phyloP scores from a whole-genome alignment of 2,113 vertebrate genomes.

The Cacatua alba region DNA sequence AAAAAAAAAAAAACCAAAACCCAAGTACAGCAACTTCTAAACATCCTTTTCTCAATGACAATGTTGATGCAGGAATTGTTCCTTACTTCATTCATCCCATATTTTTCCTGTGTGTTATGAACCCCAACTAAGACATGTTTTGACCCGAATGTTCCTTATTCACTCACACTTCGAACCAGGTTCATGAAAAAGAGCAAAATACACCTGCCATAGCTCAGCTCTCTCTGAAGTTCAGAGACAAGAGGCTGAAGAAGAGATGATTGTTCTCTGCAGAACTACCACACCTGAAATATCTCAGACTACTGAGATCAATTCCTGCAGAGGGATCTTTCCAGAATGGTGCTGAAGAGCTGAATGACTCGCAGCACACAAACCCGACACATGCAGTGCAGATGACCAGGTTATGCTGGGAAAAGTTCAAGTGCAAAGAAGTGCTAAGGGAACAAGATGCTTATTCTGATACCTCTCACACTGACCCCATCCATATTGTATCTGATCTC shows the following conservation, averaged over 20 bases:
- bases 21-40: not conserved
- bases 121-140: not conserved
- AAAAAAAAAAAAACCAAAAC: not conserved
- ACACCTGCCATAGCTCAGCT: not conserved
- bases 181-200: not conserved
- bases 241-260: accelerated
- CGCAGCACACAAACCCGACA: not conserved
- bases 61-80: not conserved
- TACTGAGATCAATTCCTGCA: accelerated
- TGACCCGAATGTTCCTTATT: not conserved
- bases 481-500: accelerated
- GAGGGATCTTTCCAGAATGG: not conserved
- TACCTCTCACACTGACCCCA: not conserved
- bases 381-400: not conserved
- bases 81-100: not conserved
- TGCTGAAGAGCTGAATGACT: not conserved
- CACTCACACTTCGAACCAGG: not conserved
- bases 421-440: not conserved
- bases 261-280: not conserved
- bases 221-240: not conserved
- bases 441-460: not conserved
- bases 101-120: not conserved
- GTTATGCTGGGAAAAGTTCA: not conserved
- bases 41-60: not conserved
- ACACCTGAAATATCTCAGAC: not conserved